Base-by-base conservation (phyloP, 2,113 vertebrate genomes). In the Gallinago media region DNA sequence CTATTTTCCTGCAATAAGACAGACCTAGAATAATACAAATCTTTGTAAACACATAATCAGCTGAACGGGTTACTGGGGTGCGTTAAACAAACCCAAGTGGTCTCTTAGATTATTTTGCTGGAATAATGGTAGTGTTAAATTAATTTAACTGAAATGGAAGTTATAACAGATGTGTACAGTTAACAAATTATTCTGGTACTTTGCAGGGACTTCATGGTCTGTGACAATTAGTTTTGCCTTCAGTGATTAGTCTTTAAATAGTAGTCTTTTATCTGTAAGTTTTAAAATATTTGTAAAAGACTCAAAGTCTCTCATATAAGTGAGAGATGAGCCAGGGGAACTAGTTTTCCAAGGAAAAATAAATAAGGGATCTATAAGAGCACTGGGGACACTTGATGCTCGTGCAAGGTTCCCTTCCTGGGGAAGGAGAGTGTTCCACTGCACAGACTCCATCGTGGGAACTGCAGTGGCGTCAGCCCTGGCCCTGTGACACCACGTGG, bases 361-460 rank as follows among this genome's bases (percentile, higher is more conserved):
- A 31, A 42, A 49, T 4, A 18, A 44, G 31, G 9, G 5, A 0
- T 7, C n/a, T 29, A 1, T 82, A 47, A 55, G 71, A 49, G 50
- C 77, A 19, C 1, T 61, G 54, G 32, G 4, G 40, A 12, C 4
- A 3, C 12, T 26, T 31, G 11, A 10, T 12, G 34, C 31, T 11
- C 4, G 3, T 6, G 55, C 0, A 3, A 55, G 59, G 52, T 36
- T 40, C 8, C n/a, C 10, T 32, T 25, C 2, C 1, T 3, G 36
- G 42, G 44, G 15, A 31, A 5, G 40, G 47, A 44, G 27, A 14
- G 23, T 23, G 27, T 27, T 38, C 14, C 13, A 4, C 20, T 32
- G 73, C 11, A 18, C 17, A 3, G 15, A 2, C 49, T 34, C 17
- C 17, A 0, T 1, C 4, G 12, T 40, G 20, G n/a, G 46, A 72